phyloP scores from a whole-genome alignment of 1,140 invertebrate genomes.

The Limonius californicus region DNA sequence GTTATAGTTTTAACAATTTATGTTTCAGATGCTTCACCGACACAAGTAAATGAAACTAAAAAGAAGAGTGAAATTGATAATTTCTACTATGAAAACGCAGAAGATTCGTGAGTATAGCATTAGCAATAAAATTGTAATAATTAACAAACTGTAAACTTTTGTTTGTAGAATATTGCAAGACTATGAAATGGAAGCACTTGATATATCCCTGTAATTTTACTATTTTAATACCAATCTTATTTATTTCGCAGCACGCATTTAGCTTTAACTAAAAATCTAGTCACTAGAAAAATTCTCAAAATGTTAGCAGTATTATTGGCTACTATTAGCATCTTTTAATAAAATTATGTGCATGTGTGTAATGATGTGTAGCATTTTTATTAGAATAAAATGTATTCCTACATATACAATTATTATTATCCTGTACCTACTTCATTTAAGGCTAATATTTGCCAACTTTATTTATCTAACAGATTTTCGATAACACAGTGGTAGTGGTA shows the following conservation, averaged over 20 bases:
- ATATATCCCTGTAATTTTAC: conserved; percentile 19
- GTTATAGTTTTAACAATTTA: conserved; percentile 19
- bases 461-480: too few species aligned
- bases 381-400: too few species aligned
- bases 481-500: too few species aligned
- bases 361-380: too few species aligned
- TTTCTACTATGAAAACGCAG: conserved; percentile 33
- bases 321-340: background rate
- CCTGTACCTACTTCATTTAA: too few species aligned
- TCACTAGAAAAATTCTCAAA: background rate
- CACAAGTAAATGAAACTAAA: conserved; percentile 26
- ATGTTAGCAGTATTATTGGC: background rate
- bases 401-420: too few species aligned
- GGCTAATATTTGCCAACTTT: too few species aligned
- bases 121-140: too few species aligned
- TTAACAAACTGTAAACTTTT: too few species aligned
- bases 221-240: conserved; percentile 3
- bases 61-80: conserved; percentile 32
- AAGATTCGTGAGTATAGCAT: conserved; percentile 25
- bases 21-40: conserved; percentile 40
- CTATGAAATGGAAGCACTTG: conserved; percentile 34
- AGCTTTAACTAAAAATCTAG: conserved; percentile 8
- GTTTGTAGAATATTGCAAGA: conserved; percentile 32
- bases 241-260: conserved; percentile 7
- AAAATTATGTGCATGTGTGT: too few species aligned